Conservation (phyloP, 2,888 invertebrate species). For the Cosmorhoe ocellata region DNA sequence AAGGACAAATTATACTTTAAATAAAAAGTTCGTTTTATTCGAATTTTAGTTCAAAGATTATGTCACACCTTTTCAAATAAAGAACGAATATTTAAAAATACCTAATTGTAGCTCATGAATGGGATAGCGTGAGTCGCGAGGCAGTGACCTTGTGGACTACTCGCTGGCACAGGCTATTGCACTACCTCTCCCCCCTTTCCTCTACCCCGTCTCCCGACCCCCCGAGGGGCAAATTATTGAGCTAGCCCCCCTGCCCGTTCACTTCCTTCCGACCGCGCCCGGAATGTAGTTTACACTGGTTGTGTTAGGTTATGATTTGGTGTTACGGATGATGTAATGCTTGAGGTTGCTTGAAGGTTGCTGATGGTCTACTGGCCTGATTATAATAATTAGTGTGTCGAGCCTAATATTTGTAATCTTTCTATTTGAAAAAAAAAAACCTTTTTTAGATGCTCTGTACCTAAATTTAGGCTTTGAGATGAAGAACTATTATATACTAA, state of each 20-base stretch:
- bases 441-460: too few species aligned
- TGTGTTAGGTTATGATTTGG: slow-evolving; percentile 51
- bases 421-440: too few species aligned
- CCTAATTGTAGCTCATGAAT: slow-evolving; percentile 66
- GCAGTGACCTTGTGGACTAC: slow-evolving; percentile 71
- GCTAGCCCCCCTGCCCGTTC: slow-evolving; percentile 35
- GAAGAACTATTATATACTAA: too few species aligned
- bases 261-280: slow-evolving; percentile 65
- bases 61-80: background rate
- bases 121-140: slow-evolving; percentile 55
- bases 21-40: too few species aligned
- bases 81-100: slow-evolving; percentile 47
- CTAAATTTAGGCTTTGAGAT: too few species aligned
- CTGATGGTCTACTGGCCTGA: background rate
- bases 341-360: slow-evolving; percentile 14
- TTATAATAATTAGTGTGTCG: background rate
- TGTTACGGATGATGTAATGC: slow-evolving; percentile 12
- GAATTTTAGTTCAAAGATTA: too few species aligned
- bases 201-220: slow-evolving; percentile 19
- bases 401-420: too few species aligned
- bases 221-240: slow-evolving; percentile 69
- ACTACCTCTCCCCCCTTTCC: slow-evolving; percentile 42
- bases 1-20: too few species aligned
- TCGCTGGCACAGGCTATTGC: slow-evolving; percentile 66
- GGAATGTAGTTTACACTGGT: slow-evolving; percentile 54